Percentiles rank a stretch among this genome's conserved stretches.
phyloP scores from a whole-genome alignment of 2,888 invertebrate genomes.

The Incurvaria masculella region DNA sequence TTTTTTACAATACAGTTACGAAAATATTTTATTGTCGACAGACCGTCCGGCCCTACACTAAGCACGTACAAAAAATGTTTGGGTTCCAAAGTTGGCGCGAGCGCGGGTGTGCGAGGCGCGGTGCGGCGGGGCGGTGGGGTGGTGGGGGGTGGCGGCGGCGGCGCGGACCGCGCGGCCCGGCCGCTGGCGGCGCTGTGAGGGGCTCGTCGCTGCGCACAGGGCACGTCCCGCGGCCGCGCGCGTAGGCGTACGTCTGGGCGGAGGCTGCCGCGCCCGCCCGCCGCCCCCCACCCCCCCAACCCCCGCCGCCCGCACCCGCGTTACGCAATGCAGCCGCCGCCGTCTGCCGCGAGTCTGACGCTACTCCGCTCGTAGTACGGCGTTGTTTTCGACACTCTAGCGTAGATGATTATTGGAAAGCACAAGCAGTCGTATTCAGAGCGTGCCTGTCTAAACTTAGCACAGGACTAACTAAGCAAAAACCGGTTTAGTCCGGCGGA shows the following conservation, averaged over 20 bases:
- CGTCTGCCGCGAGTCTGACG: background rate
- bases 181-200: conserved; percentile 39
- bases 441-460: too few species aligned
- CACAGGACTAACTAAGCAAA: too few species aligned
- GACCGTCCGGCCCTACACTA: background rate
- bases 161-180: conserved; percentile 55
- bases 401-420: too few species aligned
- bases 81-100: background rate
- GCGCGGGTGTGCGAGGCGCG: too few species aligned
- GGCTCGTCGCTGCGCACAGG: conserved; percentile 22
- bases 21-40: conserved; percentile 3
- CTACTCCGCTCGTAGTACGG: background rate
- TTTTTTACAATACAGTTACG: background rate
- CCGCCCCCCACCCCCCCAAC: conserved; percentile 19
- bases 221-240: conserved; percentile 41
- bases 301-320: conserved; percentile 17
- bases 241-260: conserved; percentile 44
- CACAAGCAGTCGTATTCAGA: too few species aligned
- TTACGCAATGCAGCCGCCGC: conserved; percentile 8
- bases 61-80: background rate
- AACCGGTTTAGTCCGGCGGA: too few species aligned
- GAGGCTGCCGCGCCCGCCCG: conserved; percentile 19
- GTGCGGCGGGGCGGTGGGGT: conserved; percentile 18
- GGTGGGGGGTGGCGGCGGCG: conserved; percentile 33
- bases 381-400: too few species aligned